Base-by-base conservation (phyloP, 2,113 vertebrate genomes). In the Myiozetetes cayanensis region DNA sequence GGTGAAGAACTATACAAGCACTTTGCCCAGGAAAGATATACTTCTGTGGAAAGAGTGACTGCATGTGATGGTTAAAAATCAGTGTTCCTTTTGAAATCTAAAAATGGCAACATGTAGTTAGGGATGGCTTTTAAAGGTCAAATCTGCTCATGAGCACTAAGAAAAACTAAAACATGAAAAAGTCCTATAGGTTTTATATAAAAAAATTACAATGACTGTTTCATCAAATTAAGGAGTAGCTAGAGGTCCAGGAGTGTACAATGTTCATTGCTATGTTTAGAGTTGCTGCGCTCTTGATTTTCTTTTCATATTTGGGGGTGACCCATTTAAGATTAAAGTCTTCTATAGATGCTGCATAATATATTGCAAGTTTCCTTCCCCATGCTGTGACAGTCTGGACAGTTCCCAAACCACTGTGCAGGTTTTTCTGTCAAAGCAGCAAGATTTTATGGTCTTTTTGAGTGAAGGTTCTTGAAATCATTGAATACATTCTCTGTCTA, bases 181-280 rank as follows among this genome's bases (percentile, higher is more conserved):
- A 16, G 2, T 1, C 4, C 5, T 21, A 19, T 4, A 1, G 1
- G 15, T 73, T 89, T 71, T 44, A 16, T n/a, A 37, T 16, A 73
- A 78, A 77, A 62, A 78, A 71, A 1, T 43, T 53, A 35, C 5
- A 61, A 13, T 47, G 49, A 41, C n/a, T 44, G 12, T 61, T 91
- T 44, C 50, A 74, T 56, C 35, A 49, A 74, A 70, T 46, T 67
- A 20, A 79, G 62, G 53, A 37, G 41, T 13, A 74, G 22, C 7
- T 58, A 46, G 52, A 62, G 6, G 5, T 84, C 9, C 2, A 7
- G 28, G 89, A 56, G 2, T 25, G 3, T n/a, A 30, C 20, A 16
- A 5, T 63, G 20, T 53, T 87, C 13, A 12, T 20, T 72, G 22
- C 5, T 22, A 6, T 28, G 14, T 63, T 77, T 56, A 75, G 50